Evolutionary conservation across 1,140 invertebrate genomes (phyloP).

Genomic region (Pseudomyrmex gracilis): DNA sequence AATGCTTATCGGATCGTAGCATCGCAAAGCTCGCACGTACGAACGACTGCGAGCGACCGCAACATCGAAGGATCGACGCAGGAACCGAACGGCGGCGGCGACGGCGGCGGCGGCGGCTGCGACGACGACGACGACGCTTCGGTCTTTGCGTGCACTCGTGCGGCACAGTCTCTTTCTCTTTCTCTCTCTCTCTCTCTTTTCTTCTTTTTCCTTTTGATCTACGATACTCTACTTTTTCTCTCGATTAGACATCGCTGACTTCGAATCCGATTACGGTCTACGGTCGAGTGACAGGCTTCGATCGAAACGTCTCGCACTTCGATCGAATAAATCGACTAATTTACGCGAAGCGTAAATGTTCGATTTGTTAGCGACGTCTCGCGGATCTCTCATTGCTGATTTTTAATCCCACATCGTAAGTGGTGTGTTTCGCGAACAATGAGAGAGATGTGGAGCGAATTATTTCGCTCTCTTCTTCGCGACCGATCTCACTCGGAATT

Average conservation of each 20-base stretch:
- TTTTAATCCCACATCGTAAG: no score
- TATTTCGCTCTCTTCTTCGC: no score
- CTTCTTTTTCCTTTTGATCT: not conserved
- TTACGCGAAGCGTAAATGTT: no score
- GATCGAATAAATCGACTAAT: no score
- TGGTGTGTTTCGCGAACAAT: no score
- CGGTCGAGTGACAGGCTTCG: no score
- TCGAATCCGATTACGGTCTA: slow-evolving; percentile 42
- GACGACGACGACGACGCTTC: slow-evolving; percentile 19
- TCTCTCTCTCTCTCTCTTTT: not conserved
- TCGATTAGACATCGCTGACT: slow-evolving; percentile 1
- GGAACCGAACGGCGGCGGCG: slow-evolving; percentile 38
- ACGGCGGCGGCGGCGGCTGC: no score
- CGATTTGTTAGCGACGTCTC: no score
- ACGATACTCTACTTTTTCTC: slow-evolving; percentile 9
- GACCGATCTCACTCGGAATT: no score
- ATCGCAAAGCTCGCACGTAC: slow-evolving; percentile 81
- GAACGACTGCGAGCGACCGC: slow-evolving; percentile 75
- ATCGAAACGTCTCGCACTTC: no score
- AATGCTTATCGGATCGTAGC: slow-evolving; percentile 80
- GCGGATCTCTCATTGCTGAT: no score
- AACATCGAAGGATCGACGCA: slow-evolving; percentile 58
- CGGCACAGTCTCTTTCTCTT: slow-evolving; percentile 34
- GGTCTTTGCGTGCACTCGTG: slow-evolving; percentile 59
- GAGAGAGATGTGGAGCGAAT: no score